phyloP scores from a whole-genome alignment of 2,888 invertebrate genomes.

The Coenonympha glycerion region DNA sequence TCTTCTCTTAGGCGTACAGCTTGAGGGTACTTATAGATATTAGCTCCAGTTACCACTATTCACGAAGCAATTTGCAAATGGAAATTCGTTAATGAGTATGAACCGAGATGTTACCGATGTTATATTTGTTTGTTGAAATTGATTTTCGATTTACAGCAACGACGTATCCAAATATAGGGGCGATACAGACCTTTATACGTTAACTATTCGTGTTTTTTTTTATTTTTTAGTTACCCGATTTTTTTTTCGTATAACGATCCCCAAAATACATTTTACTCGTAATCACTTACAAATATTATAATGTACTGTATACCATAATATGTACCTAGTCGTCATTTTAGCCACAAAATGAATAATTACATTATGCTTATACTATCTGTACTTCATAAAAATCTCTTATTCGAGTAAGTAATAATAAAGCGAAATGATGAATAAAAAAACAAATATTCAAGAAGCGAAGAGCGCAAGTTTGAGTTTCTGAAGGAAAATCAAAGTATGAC shows the following conservation, averaged over 20 bases:
- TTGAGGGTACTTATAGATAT: background rate
- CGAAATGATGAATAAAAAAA: too few species aligned
- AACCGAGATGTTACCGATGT: background rate
- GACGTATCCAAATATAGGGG: background rate
- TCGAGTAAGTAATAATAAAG: too few species aligned
- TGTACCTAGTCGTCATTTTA: too few species aligned
- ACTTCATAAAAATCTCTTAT: too few species aligned
- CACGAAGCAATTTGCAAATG: conserved; percentile 6
- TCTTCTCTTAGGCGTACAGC: background rate
- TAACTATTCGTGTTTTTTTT: background rate
- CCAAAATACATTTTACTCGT: too few species aligned
- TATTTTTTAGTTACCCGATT: too few species aligned
- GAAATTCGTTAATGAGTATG: conserved; percentile 5
- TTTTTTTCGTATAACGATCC: too few species aligned
- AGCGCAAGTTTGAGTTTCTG: background rate
- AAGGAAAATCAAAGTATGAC: background rate
- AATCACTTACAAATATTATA: too few species aligned
- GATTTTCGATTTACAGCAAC: background rate
- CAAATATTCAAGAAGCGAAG: too few species aligned
- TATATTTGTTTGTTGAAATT: background rate
- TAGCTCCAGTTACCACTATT: background rate
- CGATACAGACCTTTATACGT: background rate
- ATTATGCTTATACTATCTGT: too few species aligned
- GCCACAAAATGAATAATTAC: too few species aligned
- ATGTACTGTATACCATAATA: too few species aligned